phyloP scores from a whole-genome alignment of 2,888 invertebrate species.

The Hydriomena furcata region DNA sequence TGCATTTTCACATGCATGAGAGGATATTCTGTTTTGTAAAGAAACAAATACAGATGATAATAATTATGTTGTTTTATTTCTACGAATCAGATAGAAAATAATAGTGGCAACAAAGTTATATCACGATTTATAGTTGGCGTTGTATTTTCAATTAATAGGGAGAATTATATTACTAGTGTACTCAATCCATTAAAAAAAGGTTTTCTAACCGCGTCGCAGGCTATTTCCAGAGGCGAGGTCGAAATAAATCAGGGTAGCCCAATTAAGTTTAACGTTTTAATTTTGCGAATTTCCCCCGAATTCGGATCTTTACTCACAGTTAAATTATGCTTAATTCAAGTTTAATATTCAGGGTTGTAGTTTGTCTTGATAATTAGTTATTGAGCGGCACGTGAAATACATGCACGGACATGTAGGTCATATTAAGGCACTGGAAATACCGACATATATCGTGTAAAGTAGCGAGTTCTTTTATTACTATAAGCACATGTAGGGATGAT shows the following conservation, averaged over 20 bases:
- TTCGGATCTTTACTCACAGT: background rate
- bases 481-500: no score
- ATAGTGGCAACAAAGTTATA: slow-evolving; percentile 4
- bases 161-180: slow-evolving; percentile 21
- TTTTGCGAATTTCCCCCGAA: slow-evolving; percentile 23
- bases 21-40: background rate
- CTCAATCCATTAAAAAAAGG: slow-evolving; percentile 26
- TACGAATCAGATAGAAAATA: background rate
- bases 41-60: background rate
- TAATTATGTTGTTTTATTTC: no score
- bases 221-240: slow-evolving; percentile 34
- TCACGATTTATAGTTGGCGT: slow-evolving; percentile 20
- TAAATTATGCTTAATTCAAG: slow-evolving; percentile 8
- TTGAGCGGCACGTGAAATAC: no score
- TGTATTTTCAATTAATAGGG: slow-evolving; percentile 10
- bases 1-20: background rate
- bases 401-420: no score
- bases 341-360: slow-evolving; percentile 8
- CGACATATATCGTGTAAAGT: no score
- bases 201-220: slow-evolving; percentile 25
- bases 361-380: background rate
- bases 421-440: no score
- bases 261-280: slow-evolving; percentile 35
- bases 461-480: no score
- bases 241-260: slow-evolving; percentile 34